Percentiles rank a stretch among this genome's conserved stretches.
Conservation (phyloP, 2,113 vertebrate genomes). For the sheep (Ovis aries) region DNA sequence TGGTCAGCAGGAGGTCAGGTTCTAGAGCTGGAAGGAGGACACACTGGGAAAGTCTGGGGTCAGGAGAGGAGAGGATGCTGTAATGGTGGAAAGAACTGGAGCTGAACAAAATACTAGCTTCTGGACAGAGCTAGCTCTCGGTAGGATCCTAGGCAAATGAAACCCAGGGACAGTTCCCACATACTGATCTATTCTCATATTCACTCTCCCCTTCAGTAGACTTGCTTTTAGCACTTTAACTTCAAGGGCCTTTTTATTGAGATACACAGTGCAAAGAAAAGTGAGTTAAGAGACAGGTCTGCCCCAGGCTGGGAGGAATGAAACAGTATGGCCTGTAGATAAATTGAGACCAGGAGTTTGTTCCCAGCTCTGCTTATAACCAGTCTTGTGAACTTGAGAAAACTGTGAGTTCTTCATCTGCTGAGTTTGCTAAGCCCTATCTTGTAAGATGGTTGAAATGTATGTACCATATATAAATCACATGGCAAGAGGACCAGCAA, state of each 20-base stretch:
- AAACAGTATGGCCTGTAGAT: not conserved
- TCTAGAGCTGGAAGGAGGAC: not conserved
- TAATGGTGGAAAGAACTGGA: not conserved
- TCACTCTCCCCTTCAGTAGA: not conserved
- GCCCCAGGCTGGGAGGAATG: not conserved
- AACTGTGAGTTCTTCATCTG: not conserved
- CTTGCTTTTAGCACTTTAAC: not conserved
- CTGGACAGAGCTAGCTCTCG: not conserved
- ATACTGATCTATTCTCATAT: not conserved
- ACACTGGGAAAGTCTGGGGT: not conserved
- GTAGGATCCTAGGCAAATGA: not conserved
- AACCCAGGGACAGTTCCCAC: not conserved
- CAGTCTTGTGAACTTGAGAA: not conserved
- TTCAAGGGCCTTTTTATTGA: not conserved
- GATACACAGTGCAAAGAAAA: not conserved
- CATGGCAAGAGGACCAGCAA: not conserved
- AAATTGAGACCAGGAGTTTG: not conserved
- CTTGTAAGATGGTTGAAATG: not conserved
- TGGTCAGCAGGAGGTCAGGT: not conserved
- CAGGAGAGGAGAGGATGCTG: not conserved
- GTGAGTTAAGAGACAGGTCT: not conserved
- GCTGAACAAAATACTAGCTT: not conserved
- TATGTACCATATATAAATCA: not conserved
- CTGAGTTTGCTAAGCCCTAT: not conserved
- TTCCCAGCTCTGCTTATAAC: not conserved